A percentile compares a stretch with the other conserved stretches of the same genome.
These are phyloP conservation scores for Sinhomidia bicolor DNA, from an alignment of 2,888 invertebrate genomes.

Conservation along the genomic window DNA sequence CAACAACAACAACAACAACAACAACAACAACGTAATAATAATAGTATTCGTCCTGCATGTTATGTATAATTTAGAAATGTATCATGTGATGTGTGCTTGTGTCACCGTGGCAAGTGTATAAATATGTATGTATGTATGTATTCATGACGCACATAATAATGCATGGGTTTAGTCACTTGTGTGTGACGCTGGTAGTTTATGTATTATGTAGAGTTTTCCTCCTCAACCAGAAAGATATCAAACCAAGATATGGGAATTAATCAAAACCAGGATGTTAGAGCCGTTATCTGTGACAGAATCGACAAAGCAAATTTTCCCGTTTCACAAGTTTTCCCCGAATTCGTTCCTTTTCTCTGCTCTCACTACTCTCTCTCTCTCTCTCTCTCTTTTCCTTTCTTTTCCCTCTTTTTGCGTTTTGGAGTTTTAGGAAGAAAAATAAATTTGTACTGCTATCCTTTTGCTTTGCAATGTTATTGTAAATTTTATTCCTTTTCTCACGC, in stretches of 20 bases:
- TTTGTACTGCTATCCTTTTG: background rate
- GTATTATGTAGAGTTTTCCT: background rate
- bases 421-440: no score
- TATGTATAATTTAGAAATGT: background rate
- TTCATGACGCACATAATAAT: background rate
- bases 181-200: no score
- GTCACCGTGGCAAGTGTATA: background rate
- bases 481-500: conserved; percentile 26
- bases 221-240: conserved; percentile 59
- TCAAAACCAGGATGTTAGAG: conserved; percentile 74
- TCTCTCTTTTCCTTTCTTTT: conserved; percentile 3
- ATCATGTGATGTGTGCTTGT: background rate
- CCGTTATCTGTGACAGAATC: conserved; percentile 75
- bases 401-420: no score
- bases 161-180: no score
- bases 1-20: no score
- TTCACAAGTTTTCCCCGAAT: conserved; percentile 65
- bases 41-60: no score
- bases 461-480: conserved; percentile 30
- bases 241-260: conserved; percentile 73
- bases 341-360: background rate
- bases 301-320: conserved; percentile 75
- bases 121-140: background rate
- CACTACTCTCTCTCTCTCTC: conserved; percentile 2
- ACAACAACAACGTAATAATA: no score